Percentiles rank a stretch among this genome's conserved stretches.
These are phyloP conservation scores for Oxyura jamaicensis DNA, from an alignment of 2,113 vertebrate species.

Conservation along the genomic window DNA sequence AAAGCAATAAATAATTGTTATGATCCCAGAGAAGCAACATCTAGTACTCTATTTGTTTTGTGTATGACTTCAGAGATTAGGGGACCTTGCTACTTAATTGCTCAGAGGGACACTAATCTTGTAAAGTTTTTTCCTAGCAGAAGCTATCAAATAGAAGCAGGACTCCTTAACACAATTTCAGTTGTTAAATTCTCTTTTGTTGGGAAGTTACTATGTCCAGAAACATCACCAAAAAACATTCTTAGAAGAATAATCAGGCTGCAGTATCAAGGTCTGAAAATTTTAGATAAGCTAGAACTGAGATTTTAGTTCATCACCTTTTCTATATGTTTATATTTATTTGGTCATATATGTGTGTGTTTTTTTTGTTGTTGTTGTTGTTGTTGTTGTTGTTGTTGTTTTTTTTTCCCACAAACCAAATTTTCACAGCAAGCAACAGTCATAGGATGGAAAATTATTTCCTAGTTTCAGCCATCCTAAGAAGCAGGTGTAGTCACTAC, in stretches of 20 bases:
- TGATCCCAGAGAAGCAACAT: conserved; percentile 51
- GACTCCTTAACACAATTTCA: conserved; percentile 24
- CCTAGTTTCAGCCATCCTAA: background rate
- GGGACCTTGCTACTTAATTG: conserved; percentile 76
- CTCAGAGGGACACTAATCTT: conserved; percentile 69
- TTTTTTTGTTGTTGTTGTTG: too few species aligned
- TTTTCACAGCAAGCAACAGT: background rate
- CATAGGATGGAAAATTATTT: background rate
- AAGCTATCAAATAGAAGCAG: conserved; percentile 69
- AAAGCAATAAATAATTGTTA: conserved; percentile 82
- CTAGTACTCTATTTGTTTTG: conserved; percentile 67
- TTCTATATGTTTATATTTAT: background rate
- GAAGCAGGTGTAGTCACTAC: background rate
- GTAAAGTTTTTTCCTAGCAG: conserved; percentile 45
- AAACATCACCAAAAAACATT: background rate
- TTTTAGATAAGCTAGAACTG: background rate
- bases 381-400: too few species aligned
- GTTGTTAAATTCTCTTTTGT: background rate
- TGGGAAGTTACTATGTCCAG: background rate
- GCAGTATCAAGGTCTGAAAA: background rate
- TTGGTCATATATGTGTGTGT: too few species aligned
- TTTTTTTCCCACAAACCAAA: background rate
- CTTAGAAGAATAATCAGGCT: background rate
- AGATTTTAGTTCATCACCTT: background rate
- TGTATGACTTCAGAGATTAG: conserved; percentile 71